phyloP scores from a whole-genome alignment of 2,113 vertebrate genomes.

The Rhynchomys soricoides region DNA sequence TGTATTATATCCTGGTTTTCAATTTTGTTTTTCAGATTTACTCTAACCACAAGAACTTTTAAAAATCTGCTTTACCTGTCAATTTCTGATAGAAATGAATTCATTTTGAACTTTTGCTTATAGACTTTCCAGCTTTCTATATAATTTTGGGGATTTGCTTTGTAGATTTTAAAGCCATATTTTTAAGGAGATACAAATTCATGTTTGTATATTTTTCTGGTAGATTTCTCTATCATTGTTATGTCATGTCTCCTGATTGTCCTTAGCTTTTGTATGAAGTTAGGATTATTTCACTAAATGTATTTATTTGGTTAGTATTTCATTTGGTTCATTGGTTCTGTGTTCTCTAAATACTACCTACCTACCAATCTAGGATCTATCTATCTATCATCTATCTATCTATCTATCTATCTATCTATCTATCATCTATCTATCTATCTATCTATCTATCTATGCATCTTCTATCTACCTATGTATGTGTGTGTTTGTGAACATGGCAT shows the following conservation, averaged over 20 bases:
- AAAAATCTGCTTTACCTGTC: not conserved
- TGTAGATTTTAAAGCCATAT: conserved; percentile 2
- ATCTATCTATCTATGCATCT: not conserved
- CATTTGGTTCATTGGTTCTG: not conserved
- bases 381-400: not conserved
- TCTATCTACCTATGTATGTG: not conserved
- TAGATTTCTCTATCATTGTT: not conserved
- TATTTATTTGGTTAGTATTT: not conserved
- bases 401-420: not conserved
- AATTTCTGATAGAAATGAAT: not conserved
- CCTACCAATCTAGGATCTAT: too few relatives aligned
- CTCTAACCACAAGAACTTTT: not conserved
- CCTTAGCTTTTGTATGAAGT: conserved; percentile 9
- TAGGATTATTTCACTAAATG: not conserved
- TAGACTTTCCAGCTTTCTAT: not conserved
- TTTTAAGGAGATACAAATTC: conserved; percentile 17
- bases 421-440: not conserved
- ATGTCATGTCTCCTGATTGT: not conserved
- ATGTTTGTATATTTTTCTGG: conserved; percentile 1
- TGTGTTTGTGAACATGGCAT: not conserved
- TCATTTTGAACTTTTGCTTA: conserved; percentile 1
- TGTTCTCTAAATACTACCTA: not conserved
- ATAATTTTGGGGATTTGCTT: conserved; percentile 22
- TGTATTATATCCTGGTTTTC: not conserved
- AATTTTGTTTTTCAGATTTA: conserved; percentile 38